Evolutionary conservation across 2,797 vertebrate genomes (phyloP), one percentile per base, ranked within the genome.

Genomic region (Morus bassanus): DNA sequence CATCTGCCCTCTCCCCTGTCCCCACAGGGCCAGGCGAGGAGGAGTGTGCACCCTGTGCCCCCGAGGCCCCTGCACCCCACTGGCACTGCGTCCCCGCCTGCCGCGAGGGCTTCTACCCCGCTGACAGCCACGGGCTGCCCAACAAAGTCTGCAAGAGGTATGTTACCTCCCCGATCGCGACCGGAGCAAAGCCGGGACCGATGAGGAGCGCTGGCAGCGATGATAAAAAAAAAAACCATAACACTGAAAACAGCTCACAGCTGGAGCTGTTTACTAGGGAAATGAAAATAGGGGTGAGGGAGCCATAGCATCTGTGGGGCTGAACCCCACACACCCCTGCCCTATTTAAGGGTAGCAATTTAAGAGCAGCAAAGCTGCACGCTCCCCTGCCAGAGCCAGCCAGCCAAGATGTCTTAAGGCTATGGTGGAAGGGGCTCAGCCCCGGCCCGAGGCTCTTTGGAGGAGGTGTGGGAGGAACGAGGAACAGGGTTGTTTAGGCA

Each of bases 91-190:
- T 99, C 82, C 96, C 97, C 0, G 11, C 96, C 65, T 99, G 99
- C 54, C 89, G 95, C 0, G 98, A 98, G 64, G 99, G 99, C 18
- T 99, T 98, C 97, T 99, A 99, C 93, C 96, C 98, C 0, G 98
- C 98, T 2, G 96, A 98, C 60, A 96, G 98, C 85, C 97, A 97
- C 0, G 98, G 98, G 74, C 95, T 98, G 59, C 98, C 98, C 30
- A 98, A 98, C 93, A 98, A 95, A 94, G 98, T 99, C 97, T 99
- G 99, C 94, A 98, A 98, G 93, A 99, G 98, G 99, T 99, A 97
- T 1, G 37, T 57, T 35, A 30, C 85, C 57, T 18, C 31, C 74
- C 54, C 1, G 3, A 7, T 7, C 1, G 3, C 2, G 3, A 30
- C 23, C 4, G 0, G 24, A 35, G 46, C 50, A 50, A 50, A 93